A percentile compares a stretch with the other conserved stretches of the same genome.
These are phyloP conservation scores for Zosterops borbonicus DNA, from an alignment of 2,113 vertebrate genomes.

Conservation along the genomic window DNA sequence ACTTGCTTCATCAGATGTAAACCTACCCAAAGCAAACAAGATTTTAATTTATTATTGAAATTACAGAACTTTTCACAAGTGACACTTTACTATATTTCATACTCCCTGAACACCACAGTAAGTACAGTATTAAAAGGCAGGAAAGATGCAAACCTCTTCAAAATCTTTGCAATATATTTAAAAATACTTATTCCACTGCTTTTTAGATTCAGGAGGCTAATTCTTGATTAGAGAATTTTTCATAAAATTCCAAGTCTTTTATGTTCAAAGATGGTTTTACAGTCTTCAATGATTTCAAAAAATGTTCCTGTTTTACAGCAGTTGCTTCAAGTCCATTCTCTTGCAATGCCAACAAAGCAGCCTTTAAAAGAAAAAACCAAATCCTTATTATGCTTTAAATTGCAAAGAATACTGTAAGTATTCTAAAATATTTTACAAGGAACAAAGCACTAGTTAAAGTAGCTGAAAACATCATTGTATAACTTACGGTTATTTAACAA, in stretches of 20 bases:
- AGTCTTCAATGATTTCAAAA: constrained; percentile 76
- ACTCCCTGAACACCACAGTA: neutral
- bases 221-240: constrained; percentile 65
- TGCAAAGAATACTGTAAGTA: neutral
- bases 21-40: neutral
- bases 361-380: constrained; percentile 72
- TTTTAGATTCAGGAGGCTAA: constrained; percentile 11
- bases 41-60: neutral
- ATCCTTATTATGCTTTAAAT: neutral
- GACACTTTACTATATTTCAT: neutral
- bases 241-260: constrained; percentile 80
- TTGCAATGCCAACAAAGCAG: constrained; percentile 86
- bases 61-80: neutral
- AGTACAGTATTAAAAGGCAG: neutral
- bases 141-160: neutral
- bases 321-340: constrained; percentile 83
- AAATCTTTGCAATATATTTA: neutral
- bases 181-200: neutral
- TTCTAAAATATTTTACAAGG: neutral
- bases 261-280: constrained; percentile 83
- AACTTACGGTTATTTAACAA: neutral
- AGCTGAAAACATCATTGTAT: neutral
- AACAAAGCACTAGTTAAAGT: neutral
- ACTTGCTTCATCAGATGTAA: neutral
- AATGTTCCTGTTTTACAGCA: constrained; percentile 78